These are phyloP conservation scores for Caradrina clavipalpis DNA, from an alignment of 2,888 invertebrate genomes.

Conservation along the genomic window DNA sequence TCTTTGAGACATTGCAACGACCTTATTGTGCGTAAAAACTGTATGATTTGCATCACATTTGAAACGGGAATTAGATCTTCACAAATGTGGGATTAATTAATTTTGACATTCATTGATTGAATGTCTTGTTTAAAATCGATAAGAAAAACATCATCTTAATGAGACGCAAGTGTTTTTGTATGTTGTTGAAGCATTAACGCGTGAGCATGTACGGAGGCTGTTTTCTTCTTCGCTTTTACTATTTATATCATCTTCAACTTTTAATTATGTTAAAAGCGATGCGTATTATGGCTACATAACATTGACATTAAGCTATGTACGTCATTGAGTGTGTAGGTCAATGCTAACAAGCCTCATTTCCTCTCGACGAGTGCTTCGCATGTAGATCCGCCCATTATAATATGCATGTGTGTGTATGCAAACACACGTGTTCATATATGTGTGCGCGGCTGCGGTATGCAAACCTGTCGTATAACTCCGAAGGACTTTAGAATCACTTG, in stretches of 20 bases:
- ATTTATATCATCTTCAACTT: too few relatives aligned
- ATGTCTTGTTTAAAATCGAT: not conserved
- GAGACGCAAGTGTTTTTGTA: too few relatives aligned
- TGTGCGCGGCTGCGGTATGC: conserved; percentile 65
- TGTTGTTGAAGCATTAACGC: too few relatives aligned
- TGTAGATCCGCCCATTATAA: conserved; percentile 52
- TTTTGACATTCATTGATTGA: conserved; percentile 9
- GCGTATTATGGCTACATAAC: not conserved
- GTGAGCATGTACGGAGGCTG: too few relatives aligned
- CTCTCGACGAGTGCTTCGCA: conserved; percentile 32
- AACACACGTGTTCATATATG: conserved; percentile 11
- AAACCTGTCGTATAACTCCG: conserved; percentile 76
- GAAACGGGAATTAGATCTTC: conserved; percentile 9
- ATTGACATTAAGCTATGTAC: not conserved
- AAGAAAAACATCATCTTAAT: too few relatives aligned
- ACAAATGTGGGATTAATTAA: conserved; percentile 13
- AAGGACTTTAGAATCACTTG: conserved; percentile 87
- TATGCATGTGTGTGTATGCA: conserved; percentile 10
- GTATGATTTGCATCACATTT: conserved; percentile 13
- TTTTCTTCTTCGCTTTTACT: too few relatives aligned
- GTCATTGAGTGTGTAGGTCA: conserved; percentile 7
- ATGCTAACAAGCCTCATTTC: conserved; percentile 34
- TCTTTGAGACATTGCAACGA: conserved; percentile 30
- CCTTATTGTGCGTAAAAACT: conserved; percentile 50
- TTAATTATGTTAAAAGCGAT: too few relatives aligned